Conservation (phyloP, 2,113 vertebrate genomes). For the Archilochus colubris region DNA sequence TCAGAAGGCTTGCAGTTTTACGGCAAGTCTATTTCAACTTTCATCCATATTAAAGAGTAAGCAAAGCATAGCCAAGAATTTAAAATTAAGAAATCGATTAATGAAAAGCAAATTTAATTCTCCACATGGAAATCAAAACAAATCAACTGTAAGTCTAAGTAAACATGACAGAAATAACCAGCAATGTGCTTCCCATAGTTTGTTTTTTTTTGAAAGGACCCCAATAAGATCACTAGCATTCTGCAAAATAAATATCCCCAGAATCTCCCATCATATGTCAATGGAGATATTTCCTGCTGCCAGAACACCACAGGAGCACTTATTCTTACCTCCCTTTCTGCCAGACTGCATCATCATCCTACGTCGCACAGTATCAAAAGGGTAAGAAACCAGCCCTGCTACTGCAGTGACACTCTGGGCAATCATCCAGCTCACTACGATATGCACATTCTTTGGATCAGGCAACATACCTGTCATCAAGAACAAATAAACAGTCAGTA, state of each 20-base stretch:
- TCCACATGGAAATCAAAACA: not conserved
- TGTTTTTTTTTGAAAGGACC: not conserved
- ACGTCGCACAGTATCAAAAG: constrained; percentile 97
- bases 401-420: constrained; percentile 94
- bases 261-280: not conserved
- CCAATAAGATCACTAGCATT: not conserved
- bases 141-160: not conserved
- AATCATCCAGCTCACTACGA: constrained; percentile 97
- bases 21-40: not conserved
- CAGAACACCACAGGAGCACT: not conserved
- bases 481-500: not conserved
- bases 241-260: fast-evolving
- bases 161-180: not conserved
- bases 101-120: not conserved
- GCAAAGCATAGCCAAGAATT: not conserved
- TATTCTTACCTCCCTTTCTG: constrained; percentile 91
- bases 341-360: constrained; percentile 99
- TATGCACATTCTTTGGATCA: constrained; percentile 98
- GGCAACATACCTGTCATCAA: constrained; percentile 91
- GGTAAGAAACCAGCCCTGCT: constrained; percentile 93
- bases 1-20: constrained; percentile 5
- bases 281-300: not conserved
- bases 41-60: not conserved
- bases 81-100: not conserved
- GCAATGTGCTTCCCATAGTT: not conserved